Evolutionary conservation across 2,113 vertebrate species (phyloP).

Genomic region (Scolopax mira): DNA sequence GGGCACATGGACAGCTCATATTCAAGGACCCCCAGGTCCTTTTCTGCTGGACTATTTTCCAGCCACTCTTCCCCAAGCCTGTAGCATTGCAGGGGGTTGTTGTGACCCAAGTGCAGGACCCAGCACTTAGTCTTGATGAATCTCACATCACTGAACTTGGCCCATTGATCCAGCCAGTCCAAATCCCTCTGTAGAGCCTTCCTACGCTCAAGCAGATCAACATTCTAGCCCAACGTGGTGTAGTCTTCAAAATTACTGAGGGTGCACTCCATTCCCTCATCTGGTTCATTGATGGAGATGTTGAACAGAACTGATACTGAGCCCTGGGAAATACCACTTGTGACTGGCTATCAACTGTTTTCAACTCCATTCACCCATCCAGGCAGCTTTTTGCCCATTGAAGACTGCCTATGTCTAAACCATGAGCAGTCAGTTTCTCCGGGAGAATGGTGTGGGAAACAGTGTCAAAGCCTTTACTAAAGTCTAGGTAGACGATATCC

Average conservation of each 20-base stretch:
- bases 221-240: accelerated
- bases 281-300: not conserved
- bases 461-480: too few relatives aligned
- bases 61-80: not conserved
- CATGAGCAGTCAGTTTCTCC: too few relatives aligned
- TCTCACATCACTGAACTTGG: accelerated
- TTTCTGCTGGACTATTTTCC: accelerated
- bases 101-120: not conserved
- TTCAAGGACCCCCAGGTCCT: not conserved
- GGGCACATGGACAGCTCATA: too few relatives aligned
- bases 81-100: not conserved
- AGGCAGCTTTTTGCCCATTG: not conserved
- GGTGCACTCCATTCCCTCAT: accelerated
- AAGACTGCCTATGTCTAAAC: too few relatives aligned
- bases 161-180: not conserved
- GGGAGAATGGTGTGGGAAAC: too few relatives aligned
- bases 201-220: not conserved
- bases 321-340: not conserved
- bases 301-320: not conserved
- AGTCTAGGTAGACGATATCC: not conserved
- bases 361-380: not conserved
- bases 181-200: not conserved
- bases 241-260: accelerated
- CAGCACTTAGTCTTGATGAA: not conserved
- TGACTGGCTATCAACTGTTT: accelerated